These are phyloP conservation scores for Catagonus wagneri DNA, from an alignment of 2,113 vertebrate species.

Conservation along the genomic window DNA sequence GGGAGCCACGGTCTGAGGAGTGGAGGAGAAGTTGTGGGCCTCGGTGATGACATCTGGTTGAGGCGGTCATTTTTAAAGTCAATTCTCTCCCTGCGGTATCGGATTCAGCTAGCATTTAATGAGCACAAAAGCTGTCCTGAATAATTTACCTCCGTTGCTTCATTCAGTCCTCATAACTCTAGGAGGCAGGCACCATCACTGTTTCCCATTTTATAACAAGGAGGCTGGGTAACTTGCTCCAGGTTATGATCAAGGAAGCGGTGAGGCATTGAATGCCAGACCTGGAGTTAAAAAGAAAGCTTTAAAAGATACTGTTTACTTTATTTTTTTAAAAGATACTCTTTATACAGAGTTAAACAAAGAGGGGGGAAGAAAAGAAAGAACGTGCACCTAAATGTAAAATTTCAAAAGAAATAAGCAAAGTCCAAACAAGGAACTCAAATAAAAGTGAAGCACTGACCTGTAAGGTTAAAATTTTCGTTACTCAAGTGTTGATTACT, in stretches of 20 bases:
- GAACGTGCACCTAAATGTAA: background rate
- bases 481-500: background rate
- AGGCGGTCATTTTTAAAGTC: background rate
- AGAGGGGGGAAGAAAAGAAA: background rate
- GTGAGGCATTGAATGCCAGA: background rate
- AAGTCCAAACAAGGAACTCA: background rate
- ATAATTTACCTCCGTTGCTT: background rate
- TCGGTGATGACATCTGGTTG: background rate
- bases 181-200: background rate
- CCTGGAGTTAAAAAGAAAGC: background rate
- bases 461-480: background rate
- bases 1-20: background rate
- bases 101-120: background rate
- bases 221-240: background rate
- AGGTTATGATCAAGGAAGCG: background rate
- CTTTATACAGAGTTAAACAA: background rate
- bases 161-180: background rate
- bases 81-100: background rate
- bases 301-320: background rate
- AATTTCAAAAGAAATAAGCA: background rate
- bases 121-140: background rate
- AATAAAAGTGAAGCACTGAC: background rate
- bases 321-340: no score
- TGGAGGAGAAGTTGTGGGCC: no score
- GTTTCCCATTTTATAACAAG: background rate